Conservation (phyloP, 2,113 vertebrate species). For the Platycercus adscitus region DNA sequence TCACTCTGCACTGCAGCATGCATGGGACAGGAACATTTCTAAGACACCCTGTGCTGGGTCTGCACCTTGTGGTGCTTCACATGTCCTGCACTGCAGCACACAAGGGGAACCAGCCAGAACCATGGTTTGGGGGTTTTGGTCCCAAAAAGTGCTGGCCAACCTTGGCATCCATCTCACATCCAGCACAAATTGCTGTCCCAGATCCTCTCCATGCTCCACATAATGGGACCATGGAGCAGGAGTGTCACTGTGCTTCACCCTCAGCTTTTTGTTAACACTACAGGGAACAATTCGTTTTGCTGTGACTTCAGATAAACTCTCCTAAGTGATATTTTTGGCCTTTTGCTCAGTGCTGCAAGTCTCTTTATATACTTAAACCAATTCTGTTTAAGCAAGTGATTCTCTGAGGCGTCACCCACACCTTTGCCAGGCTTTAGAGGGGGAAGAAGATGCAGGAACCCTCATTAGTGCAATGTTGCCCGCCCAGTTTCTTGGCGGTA, state of each 20-base stretch:
- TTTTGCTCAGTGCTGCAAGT: background rate
- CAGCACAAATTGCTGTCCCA: background rate
- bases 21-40: background rate
- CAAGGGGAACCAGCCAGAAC: rapidly evolving
- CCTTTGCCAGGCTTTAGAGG: background rate
- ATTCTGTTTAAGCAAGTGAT: too few relatives aligned
- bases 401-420: background rate
- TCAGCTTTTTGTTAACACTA: background rate
- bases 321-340: background rate
- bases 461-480: rapidly evolving
- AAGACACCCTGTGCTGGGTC: background rate
- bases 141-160: background rate
- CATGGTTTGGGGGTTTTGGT: background rate
- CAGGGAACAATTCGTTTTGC: background rate
- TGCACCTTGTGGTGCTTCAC: rapidly evolving
- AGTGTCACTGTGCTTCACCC: background rate
- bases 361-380: background rate
- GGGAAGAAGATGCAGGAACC: background rate
- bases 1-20: background rate
- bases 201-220: background rate
- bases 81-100: background rate
- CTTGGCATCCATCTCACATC: background rate
- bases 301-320: background rate
- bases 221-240: background rate
- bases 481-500: background rate